Evolutionary conservation across 1,140 invertebrate genomes (phyloP).

Genomic region (Eueides isabella): DNA sequence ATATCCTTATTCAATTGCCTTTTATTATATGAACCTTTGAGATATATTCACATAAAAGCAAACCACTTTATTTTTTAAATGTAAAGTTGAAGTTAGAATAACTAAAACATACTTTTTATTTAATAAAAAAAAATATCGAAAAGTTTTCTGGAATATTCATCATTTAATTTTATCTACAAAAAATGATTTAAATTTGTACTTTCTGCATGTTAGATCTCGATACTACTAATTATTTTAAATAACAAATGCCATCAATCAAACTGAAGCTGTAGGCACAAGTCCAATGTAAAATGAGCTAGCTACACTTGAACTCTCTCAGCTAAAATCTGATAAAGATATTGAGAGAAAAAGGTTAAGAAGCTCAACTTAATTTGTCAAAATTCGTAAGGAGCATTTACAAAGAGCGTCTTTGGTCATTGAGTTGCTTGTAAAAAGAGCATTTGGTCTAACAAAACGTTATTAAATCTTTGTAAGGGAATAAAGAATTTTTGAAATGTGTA

Average conservation of each 20-base stretch:
- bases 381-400: constrained; percentile 54
- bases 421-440: constrained; percentile 66
- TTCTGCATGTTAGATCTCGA: too few relatives aligned
- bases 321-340: constrained; percentile 22
- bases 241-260: constrained; percentile 63
- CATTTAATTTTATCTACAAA: too few relatives aligned
- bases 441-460: constrained; percentile 73
- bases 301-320: constrained; percentile 22
- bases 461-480: constrained; percentile 66
- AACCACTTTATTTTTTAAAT: too few relatives aligned
- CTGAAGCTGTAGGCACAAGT: constrained; percentile 44
- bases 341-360: constrained; percentile 37
- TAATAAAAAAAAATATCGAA: too few relatives aligned
- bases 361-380: constrained; percentile 46
- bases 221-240: constrained; percentile 49
- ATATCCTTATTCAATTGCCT: too few relatives aligned
- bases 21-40: too few relatives aligned
- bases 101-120: too few relatives aligned
- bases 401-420: constrained; percentile 34
- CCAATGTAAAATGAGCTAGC: constrained; percentile 48
- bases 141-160: too few relatives aligned
- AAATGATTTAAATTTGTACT: too few relatives aligned
- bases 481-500: constrained; percentile 56
- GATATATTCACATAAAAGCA: too few relatives aligned
- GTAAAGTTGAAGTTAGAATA: too few relatives aligned